Base-by-base conservation (phyloP, 2,888 invertebrate species). In the Thecocarcelia acutangulata region DNA sequence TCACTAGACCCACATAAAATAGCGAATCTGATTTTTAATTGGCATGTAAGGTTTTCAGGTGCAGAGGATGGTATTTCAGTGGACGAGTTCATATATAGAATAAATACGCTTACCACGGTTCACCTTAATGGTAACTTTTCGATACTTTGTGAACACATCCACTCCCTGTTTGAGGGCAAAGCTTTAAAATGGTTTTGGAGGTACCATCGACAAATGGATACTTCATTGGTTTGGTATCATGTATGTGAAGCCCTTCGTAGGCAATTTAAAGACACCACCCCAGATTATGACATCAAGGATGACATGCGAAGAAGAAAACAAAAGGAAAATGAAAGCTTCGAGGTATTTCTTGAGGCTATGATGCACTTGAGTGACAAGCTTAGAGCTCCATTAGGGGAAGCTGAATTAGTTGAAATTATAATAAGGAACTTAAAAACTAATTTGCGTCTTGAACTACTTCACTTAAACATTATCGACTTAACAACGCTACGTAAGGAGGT, bases 101-200 rank as follows among this genome's bases (percentile, higher is more conserved):
- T 52, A 6, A 52, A 52, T n/a, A 28, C 52, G 13, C n/a, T 28
- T 12, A 28, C 52, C 3, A 52, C 3, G 21, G 17, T 24, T 1
- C 21, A 52, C n/a, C 24, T 52, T 4, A 21, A 24, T 13, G n/a
- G 52, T 15, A 11, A 56, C 15, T 56, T 33, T 56, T 9, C 4
- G 12, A 2, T 56, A 11, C 37, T 56, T 6, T 33, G 56, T 56
- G 56, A 37, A 12, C 56, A 56, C 17, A 33, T 17, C 9, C 54
- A n/a, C n/a, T n/a, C n/a, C n/a, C n/a, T n/a, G n/a, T n/a, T n/a
- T n/a, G n/a, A n/a, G n/a, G n/a, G n/a, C 0, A 48, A 48, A 48
- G 48, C 48, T 5, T 13, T 24, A 19, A 37, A 37, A 40, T 58
- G 58, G 59, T 61, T 12, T 24, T 61, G 59, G 59, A 37, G 59